Evolutionary conservation across 2,888 invertebrate species (phyloP), one percentile per base, ranked within the genome.

Genomic region (Neria commutata): DNA sequence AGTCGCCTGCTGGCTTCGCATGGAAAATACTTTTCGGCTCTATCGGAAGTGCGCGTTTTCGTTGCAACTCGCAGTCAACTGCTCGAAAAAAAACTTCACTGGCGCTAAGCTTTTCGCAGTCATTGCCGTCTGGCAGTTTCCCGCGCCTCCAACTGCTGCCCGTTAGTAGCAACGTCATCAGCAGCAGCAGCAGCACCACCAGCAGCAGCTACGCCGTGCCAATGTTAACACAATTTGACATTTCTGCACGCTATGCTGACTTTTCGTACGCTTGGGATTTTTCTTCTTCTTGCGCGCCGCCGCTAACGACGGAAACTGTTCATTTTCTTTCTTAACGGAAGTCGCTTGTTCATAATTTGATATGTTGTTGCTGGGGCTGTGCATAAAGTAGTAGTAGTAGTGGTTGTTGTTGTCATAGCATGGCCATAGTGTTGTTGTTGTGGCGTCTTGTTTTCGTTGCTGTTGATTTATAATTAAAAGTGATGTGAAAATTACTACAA

Each of bases 251-350:
- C 54, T 48, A 57, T 19, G 23, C 33, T 29, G 19, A 14, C 17
- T 29, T 29, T 42, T 42, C 42, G 42, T 16, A 33, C 49, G 8
- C 49, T 25, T 16, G 29, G 49, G 49, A 16, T 19, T 50, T 17
- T 51, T 34, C 23, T 21, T 21, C 17, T 21, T 25, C 34, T 17
- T 40, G 45, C 19, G 19, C 29, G 47, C 21, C 29, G 47, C 21
- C 49, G 56, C 45, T 46, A 14, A 40, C 40, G 23, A 64, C 64
- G 65, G 65, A 65, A 65, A 64, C 65, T 56, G 58, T 62, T 61
- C 52, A 58, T 60, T 58, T 62, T 59, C 61, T 58, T 55, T 51
- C 40, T 45, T 47, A 64, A 60, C 64, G 67, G 67, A 67, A 66
- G 62, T 65, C 47, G 49, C 60, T 61, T 52, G 60, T 63, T 64